A percentile compares a stretch with the other conserved stretches of the same genome.
Evolutionary conservation across 2,113 vertebrate species (phyloP).

Genomic region (Caretta caretta): DNA sequence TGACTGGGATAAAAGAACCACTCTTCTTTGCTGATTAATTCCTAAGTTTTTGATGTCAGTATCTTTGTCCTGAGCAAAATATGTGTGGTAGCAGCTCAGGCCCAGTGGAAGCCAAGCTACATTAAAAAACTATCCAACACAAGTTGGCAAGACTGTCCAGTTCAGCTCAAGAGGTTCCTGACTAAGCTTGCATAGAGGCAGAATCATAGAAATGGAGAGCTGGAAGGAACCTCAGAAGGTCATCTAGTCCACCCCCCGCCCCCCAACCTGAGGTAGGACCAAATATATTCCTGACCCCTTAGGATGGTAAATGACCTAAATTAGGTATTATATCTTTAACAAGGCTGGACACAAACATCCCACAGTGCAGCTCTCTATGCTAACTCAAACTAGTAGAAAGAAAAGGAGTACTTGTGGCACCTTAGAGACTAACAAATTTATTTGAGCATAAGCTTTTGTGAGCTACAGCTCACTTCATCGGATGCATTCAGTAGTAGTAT

Average conservation of each 20-base stretch:
- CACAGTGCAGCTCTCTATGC: not conserved
- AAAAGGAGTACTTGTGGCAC: no score
- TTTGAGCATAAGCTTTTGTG: no score
- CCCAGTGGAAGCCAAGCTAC: not conserved
- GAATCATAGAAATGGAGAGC: not conserved
- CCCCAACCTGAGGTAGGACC: not conserved
- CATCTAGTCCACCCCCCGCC: not conserved
- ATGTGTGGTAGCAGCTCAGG: slow-evolving; percentile 48
- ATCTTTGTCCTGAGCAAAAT: slow-evolving; percentile 68
- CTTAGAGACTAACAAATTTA: no score
- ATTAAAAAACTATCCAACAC: not conserved
- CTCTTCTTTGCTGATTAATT: not conserved
- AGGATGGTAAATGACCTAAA: not conserved
- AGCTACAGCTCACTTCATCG: no score
- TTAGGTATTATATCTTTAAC: slow-evolving; percentile 1
- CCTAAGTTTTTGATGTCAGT: slow-evolving; percentile 32
- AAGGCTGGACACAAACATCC: not conserved
- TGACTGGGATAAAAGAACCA: slow-evolving; percentile 47
- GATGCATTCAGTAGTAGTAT: no score
- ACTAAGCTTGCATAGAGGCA: not conserved
- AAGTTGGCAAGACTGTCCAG: not conserved
- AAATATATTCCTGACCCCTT: not conserved
- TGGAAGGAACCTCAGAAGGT: not conserved
- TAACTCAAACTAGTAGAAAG: not conserved
- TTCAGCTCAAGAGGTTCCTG: not conserved